Evolutionary conservation across 2,888 invertebrate species (phyloP).

Genomic region (Drosophila peninsularis): DNA sequence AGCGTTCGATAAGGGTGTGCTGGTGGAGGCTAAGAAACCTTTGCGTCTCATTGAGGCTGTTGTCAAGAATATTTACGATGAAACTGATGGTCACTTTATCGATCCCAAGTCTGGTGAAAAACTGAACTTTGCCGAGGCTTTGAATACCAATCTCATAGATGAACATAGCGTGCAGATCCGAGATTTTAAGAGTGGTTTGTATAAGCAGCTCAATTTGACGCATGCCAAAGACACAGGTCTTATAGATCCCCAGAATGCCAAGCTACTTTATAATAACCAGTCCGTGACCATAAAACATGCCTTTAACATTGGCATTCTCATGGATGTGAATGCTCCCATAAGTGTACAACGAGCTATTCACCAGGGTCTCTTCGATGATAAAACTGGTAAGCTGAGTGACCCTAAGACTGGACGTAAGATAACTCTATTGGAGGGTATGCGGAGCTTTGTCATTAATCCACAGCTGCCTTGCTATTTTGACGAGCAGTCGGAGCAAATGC

Average conservation of each 20-base stretch:
- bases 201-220: conserved; percentile 91
- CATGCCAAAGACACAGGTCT: conserved; percentile 92
- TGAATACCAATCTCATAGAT: conserved; percentile 92
- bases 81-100: conserved; percentile 91
- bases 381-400: conserved; percentile 92
- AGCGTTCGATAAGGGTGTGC: conserved; percentile 92
- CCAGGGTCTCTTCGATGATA: conserved; percentile 93
- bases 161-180: conserved; percentile 93
- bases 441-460: conserved; percentile 92
- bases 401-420: conserved; percentile 91
- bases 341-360: conserved; percentile 94
- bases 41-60: conserved; percentile 93
- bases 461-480: conserved; percentile 92
- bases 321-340: conserved; percentile 92
- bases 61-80: conserved; percentile 92
- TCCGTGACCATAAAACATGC: conserved; percentile 91
- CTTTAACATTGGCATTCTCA: conserved; percentile 91
- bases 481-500: conserved; percentile 89
- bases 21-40: conserved; percentile 93
- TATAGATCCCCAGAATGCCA: conserved; percentile 89
- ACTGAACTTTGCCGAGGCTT: conserved; percentile 92
- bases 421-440: conserved; percentile 93
- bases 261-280: conserved; percentile 87
- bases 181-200: conserved; percentile 90
- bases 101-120: conserved; percentile 92